These are phyloP conservation scores for Nixonia krombeini DNA, from an alignment of 1,140 invertebrate genomes.

Conservation along the genomic window DNA sequence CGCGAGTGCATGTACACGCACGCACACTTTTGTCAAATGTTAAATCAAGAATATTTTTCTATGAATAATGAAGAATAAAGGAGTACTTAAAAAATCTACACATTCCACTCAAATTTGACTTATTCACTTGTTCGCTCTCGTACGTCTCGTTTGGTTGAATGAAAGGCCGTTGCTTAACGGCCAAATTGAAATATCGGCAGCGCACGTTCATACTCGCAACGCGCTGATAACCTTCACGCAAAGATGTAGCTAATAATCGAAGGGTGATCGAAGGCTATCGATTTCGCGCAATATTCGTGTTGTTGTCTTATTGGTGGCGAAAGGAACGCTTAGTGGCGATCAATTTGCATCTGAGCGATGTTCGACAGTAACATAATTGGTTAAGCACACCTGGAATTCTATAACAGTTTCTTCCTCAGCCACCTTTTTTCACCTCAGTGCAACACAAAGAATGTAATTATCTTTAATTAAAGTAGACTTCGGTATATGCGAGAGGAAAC, in stretches of 20 bases:
- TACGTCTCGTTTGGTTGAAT: too few species aligned
- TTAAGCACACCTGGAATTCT: constrained; percentile 15
- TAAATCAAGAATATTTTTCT: too few species aligned
- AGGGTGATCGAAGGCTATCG: constrained; percentile 32
- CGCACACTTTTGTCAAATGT: too few species aligned
- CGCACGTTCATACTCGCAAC: constrained; percentile 24
- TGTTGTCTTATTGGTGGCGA: constrained; percentile 30
- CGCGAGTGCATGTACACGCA: too few species aligned
- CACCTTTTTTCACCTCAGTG: neutral
- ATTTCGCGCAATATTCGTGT: constrained; percentile 36
- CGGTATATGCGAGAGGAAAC: too few species aligned
- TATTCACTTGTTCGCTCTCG: too few species aligned
- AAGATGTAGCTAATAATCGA: constrained; percentile 45
- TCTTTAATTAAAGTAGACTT: too few species aligned
- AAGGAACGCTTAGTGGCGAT: constrained; percentile 30
- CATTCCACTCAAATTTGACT: too few species aligned
- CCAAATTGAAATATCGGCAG: constrained; percentile 36
- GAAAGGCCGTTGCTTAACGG: constrained; percentile 6
- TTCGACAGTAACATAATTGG: constrained; percentile 19
- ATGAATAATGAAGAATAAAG: too few species aligned
- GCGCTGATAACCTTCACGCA: constrained; percentile 33
- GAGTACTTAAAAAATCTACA: too few species aligned
- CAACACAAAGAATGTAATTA: too few species aligned
- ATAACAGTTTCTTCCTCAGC: constrained; percentile 30
- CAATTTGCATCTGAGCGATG: constrained; percentile 47